Percentiles rank a stretch among this genome's conserved stretches.
These are phyloP conservation scores for Glaucidium brasilianum DNA, from an alignment of 2,113 vertebrate genomes.

Conservation along the genomic window DNA sequence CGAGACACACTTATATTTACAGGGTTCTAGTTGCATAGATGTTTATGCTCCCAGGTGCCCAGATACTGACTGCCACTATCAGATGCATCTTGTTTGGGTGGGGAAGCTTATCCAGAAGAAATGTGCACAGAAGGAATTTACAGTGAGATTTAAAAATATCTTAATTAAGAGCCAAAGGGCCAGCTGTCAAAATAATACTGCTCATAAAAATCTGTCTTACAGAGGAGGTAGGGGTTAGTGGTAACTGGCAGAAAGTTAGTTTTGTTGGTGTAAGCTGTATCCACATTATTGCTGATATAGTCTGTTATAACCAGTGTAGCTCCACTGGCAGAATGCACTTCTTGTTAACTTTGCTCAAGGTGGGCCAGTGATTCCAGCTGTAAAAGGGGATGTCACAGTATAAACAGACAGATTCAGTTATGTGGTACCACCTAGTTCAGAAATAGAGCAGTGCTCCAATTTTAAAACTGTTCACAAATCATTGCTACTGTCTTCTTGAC, in stretches of 20 bases:
- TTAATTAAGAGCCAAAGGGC: neutral
- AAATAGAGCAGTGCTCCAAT: neutral
- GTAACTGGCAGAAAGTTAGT: neutral
- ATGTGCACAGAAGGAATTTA: neutral
- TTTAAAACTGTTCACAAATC: neutral
- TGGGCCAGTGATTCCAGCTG: neutral
- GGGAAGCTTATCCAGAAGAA: neutral
- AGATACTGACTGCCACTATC: neutral
- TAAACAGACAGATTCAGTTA: neutral
- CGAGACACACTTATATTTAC: neutral
- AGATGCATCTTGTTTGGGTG: neutral
- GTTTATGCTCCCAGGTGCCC: neutral
- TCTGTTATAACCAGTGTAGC: neutral
- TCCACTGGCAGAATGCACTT: neutral
- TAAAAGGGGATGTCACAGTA: neutral
- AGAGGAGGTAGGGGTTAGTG: neutral
- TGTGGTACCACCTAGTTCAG: neutral
- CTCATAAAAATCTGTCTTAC: neutral
- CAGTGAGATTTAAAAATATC: neutral
- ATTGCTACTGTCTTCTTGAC: neutral
- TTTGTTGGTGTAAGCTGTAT: neutral
- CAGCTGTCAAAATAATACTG: neutral
- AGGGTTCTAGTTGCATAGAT: neutral
- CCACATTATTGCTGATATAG: neutral
- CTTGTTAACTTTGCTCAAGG: neutral